Conservation (phyloP, 2,797 vertebrate genomes). For the Pantherophis alleghaniensis region DNA sequence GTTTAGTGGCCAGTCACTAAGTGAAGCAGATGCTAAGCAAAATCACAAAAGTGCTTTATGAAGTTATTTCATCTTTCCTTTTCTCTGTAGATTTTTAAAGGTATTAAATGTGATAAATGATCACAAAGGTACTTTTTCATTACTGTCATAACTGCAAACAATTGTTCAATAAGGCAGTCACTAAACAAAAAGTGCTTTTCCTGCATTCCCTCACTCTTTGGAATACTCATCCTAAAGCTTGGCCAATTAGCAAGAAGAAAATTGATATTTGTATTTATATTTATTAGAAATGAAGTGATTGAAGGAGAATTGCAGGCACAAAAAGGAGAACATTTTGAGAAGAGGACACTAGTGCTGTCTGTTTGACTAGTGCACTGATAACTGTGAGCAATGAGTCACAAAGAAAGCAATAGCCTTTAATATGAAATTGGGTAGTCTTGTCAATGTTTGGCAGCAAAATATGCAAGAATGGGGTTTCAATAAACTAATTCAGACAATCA, state of each 20-base stretch:
- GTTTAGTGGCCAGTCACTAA: neutral
- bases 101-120: neutral
- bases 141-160: neutral
- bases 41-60: neutral
- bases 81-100: neutral
- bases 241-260: neutral
- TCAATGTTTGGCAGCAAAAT: neutral
- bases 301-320: neutral
- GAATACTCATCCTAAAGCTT: neutral
- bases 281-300: neutral
- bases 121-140: neutral
- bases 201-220: neutral
- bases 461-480: neutral
- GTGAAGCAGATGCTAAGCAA: neutral
- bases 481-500: neutral
- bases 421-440: neutral
- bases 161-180: neutral
- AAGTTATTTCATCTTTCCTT: neutral
- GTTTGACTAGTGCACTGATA: neutral
- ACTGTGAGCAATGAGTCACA: neutral
- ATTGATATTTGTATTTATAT: neutral
- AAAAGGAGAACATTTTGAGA: neutral
- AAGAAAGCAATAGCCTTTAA: neutral
- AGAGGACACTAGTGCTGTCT: neutral
- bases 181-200: neutral